Evolutionary conservation across 2,113 vertebrate species (phyloP).

Genomic region (Grammomys surdaster): DNA sequence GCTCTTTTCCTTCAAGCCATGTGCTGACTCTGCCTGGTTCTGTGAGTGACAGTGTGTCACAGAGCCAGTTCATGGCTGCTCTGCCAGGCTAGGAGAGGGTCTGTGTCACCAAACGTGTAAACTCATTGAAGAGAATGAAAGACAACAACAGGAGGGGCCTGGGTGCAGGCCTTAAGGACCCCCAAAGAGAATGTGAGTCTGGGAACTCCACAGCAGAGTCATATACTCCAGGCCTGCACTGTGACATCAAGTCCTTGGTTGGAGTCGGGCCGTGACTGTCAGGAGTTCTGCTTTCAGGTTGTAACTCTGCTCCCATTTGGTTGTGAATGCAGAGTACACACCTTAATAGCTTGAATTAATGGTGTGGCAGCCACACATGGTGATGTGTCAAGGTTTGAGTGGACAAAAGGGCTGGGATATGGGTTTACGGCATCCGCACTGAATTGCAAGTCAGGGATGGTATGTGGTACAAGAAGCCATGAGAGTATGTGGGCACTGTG

Average conservation of each 20-base stretch:
- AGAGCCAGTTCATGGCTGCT: not conserved
- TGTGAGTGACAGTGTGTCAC: accelerated
- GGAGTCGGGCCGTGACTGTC: not conserved
- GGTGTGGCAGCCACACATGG: not conserved
- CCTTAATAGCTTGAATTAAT: not conserved
- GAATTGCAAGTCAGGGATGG: not conserved
- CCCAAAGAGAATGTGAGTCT: not conserved
- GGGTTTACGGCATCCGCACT: not conserved
- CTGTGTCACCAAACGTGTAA: not conserved
- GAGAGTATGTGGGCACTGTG: not conserved
- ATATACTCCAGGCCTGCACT: not conserved
- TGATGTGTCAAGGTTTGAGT: too few species aligned
- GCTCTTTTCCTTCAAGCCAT: not conserved
- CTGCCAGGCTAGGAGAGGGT: not conserved
- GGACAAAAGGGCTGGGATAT: not conserved
- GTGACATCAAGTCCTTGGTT: not conserved
- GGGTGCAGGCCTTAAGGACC: not conserved
- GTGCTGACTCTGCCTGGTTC: accelerated
- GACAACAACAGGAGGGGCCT: too few species aligned
- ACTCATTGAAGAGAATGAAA: not conserved
- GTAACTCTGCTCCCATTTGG: not conserved
- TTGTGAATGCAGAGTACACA: not conserved
- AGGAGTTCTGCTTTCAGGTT: not conserved
- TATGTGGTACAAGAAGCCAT: too few species aligned
- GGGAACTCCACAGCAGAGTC: not conserved